Percentiles rank a stretch among this genome's conserved stretches.
phyloP scores from a whole-genome alignment of 2,888 invertebrate genomes.

The Eulithis testata region DNA sequence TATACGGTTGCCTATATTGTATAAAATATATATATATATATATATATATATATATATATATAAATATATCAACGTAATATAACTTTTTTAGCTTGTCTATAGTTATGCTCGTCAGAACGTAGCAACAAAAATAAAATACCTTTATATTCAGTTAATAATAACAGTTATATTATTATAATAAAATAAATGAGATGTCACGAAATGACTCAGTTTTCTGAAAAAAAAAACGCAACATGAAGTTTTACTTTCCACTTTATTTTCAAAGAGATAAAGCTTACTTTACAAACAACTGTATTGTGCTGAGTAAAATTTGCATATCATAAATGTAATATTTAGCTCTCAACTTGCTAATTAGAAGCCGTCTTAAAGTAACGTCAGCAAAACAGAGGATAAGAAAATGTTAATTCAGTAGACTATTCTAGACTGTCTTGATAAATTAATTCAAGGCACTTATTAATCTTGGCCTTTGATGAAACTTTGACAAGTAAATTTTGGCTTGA shows the following conservation, averaged over 20 bases:
- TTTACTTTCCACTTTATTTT: constrained; percentile 54
- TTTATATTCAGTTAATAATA: constrained; percentile 39
- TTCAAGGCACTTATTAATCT: constrained; percentile 8
- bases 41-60: no score
- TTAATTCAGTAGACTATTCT: constrained; percentile 27
- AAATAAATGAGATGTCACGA: constrained; percentile 60
- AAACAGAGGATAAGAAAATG: constrained; percentile 35
- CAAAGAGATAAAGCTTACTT: constrained; percentile 55
- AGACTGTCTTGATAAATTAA: constrained; percentile 18
- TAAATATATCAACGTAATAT: no score
- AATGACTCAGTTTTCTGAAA: constrained; percentile 60
- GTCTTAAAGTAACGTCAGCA: constrained; percentile 69
- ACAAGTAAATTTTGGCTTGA: background rate
- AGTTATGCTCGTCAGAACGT: no score
- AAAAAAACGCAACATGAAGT: constrained; percentile 51
- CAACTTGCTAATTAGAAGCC: constrained; percentile 82
- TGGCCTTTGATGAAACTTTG: constrained; percentile 4
- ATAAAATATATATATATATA: no score
- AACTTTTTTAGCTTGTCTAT: no score
- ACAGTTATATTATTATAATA: constrained; percentile 47
- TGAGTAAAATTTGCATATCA: constrained; percentile 79
- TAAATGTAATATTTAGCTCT: constrained; percentile 83
- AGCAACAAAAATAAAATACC: no score
- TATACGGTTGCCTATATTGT: no score
- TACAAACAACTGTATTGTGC: constrained; percentile 47